Base-by-base conservation (phyloP, 1,140 invertebrate species). In the Drosophila quadrilineata region DNA sequence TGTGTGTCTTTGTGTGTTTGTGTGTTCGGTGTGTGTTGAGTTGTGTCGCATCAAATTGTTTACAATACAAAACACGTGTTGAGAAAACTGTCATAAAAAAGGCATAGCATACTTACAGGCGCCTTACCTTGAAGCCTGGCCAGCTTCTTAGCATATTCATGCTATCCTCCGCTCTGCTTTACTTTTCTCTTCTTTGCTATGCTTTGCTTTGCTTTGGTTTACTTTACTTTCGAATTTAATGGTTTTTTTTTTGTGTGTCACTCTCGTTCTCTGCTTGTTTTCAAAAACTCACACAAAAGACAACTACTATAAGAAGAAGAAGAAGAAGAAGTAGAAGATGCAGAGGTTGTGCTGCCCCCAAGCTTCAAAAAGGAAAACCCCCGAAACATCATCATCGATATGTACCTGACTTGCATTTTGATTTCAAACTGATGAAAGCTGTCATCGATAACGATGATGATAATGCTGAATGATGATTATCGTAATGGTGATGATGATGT, bases 41-140 rank as follows among this genome's bases (percentile, higher is more conserved):
- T 66, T 50, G 69, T 75, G 75, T 58, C 70, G 58, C 60, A 45
- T 60, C 52, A 67, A 75, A 80, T 84, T 82, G 77, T 82, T 82
- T 76, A 84, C 76, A 76, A 82, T 58, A 73, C 69, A 73, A 71
- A 76, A 82, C 76, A 82, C 76, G 76, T 74, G 76, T 82, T 75
- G 76, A 58, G n/a, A 67, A 65, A 69, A 57, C 56, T 67, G 66
- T 59, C 60, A 62, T 66, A 66, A 62, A 65, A 41, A 49, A 66
- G n/a, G 48, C 26, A 53, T 45, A 70, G 65, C 53, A 52, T 57
- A 50, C 64, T 65, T 53, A 41, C 17, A 54, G 60, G 54, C 58
- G 56, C 59, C 68, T 84, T 59, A 80, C 72, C 76, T 84, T 84
- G 67, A 45, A 50, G 36, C 45, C 14, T 19, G 17, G 26, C 29